Percentiles rank a stretch among this genome's conserved stretches.
Conservation (phyloP, 37 sponge, comb jelly and placozoan species). For the Crambe crambe region DNA sequence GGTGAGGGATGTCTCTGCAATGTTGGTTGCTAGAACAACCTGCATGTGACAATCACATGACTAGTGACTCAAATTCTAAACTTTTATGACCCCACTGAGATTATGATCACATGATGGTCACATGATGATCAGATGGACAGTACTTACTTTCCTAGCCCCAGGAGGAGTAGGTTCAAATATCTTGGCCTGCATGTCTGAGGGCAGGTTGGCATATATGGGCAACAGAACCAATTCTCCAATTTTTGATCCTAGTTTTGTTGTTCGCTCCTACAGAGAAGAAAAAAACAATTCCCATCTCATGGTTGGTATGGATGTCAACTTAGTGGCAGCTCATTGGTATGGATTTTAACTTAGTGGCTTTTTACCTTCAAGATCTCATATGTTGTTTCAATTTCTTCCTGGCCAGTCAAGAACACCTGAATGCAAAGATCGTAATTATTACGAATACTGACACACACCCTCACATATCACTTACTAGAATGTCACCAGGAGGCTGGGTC, state of each 20-base stretch:
- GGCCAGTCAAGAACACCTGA: constrained; percentile 97
- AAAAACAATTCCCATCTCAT: background rate
- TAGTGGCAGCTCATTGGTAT: too few species aligned
- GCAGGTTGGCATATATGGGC: constrained; percentile 97
- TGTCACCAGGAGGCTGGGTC: constrained; percentile 94
- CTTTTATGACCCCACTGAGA: background rate
- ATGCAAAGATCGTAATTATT: background rate
- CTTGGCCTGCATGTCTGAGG: constrained; percentile 99
- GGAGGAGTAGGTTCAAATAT: constrained; percentile 99
- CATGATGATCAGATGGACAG: background rate
- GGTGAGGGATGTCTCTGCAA: constrained; percentile 97
- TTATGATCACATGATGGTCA: constrained; percentile 1
- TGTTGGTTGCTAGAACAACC: constrained; percentile 99
- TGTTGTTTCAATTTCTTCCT: constrained; percentile 98
- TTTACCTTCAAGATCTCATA: constrained; percentile 85
- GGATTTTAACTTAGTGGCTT: too few species aligned
- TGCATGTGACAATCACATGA: constrained; percentile 18
- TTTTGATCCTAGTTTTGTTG: constrained; percentile 80
- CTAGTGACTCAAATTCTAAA: background rate
- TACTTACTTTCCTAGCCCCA: constrained; percentile 93
- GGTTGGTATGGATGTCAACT: background rate
- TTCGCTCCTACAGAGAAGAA: constrained; percentile 67
- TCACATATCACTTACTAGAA: constrained; percentile 64
- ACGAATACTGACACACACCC: background rate
- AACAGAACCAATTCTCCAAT: constrained; percentile 94